A percentile compares a stretch with the other conserved stretches of the same genome.
phyloP scores from a whole-genome alignment of 2,113 vertebrate genomes.

The Mirounga angustirostris region DNA sequence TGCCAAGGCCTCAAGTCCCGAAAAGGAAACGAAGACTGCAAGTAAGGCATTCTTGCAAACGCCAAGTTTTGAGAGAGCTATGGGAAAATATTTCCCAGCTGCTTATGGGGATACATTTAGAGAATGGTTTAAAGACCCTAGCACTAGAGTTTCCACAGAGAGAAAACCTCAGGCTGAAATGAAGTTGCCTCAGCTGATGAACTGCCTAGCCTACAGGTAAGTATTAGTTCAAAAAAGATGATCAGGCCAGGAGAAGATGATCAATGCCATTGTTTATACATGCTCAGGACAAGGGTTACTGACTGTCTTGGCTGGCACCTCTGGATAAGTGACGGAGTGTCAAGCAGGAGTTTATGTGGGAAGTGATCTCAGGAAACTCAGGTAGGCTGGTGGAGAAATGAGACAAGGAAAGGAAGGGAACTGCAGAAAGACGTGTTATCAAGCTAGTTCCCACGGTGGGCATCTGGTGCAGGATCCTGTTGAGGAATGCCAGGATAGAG shows the following conservation, averaged over 20 bases:
- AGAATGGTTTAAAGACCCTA: neutral
- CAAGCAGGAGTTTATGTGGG: neutral
- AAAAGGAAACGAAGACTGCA: neutral
- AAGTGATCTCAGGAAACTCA: neutral
- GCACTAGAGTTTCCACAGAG: constrained; percentile 14
- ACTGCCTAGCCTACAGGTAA: neutral
- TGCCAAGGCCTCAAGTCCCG: neutral
- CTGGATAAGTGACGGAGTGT: neutral
- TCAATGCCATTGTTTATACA: neutral
- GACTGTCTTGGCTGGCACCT: neutral
- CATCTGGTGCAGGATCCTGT: neutral
- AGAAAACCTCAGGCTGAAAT: neutral
- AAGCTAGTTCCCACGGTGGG: neutral
- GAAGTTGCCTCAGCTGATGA: neutral
- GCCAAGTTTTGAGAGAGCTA: neutral
- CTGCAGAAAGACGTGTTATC: neutral
- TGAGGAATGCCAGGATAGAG: neutral
- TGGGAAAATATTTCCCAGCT: constrained; percentile 10
- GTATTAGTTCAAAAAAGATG: neutral
- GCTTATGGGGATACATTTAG: constrained; percentile 28
- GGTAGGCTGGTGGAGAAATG: neutral
- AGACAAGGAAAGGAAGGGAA: constrained; percentile 5
- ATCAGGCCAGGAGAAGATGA: neutral
- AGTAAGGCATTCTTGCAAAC: constrained; percentile 16
- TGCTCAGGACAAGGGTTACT: neutral